phyloP scores from a whole-genome alignment of 2,113 vertebrate species.

The Cnemophilus loriae region DNA sequence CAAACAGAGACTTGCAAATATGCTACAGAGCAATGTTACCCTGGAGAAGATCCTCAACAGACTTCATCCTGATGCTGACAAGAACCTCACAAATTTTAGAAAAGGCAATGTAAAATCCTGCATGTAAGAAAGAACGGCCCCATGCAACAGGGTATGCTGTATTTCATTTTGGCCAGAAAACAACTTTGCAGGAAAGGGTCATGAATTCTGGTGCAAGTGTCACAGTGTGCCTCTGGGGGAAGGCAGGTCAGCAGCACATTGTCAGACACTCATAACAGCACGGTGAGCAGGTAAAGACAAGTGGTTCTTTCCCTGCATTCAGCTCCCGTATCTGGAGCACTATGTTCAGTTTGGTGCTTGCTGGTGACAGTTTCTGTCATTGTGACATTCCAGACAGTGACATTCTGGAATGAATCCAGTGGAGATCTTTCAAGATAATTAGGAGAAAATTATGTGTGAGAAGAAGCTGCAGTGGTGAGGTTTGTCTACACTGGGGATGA shows the following conservation, averaged over 20 bases:
- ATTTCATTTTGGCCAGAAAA: not conserved
- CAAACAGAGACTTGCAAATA: not conserved
- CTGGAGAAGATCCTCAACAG: not conserved
- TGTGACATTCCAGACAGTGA: too few species aligned
- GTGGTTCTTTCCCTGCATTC: not conserved
- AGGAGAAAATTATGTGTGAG: not conserved
- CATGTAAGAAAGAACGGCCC: not conserved
- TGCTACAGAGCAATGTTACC: not conserved
- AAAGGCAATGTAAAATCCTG: not conserved
- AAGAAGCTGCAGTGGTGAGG: not conserved
- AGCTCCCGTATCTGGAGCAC: not conserved
- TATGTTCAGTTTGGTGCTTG: not conserved
- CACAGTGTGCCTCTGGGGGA: not conserved
- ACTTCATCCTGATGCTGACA: not conserved
- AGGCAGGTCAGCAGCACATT: not conserved
- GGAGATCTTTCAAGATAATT: not conserved
- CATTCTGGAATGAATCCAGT: not conserved
- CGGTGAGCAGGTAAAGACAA: not conserved
- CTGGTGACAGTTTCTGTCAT: too few species aligned
- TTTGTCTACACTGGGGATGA: not conserved
- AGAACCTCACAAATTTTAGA: not conserved
- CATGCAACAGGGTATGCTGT: not conserved
- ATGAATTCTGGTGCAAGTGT: not conserved
- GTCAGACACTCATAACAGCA: not conserved
- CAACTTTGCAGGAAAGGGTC: not conserved